Conservation (phyloP, 2,113 vertebrate species). For the Pluvianellus socialis region DNA sequence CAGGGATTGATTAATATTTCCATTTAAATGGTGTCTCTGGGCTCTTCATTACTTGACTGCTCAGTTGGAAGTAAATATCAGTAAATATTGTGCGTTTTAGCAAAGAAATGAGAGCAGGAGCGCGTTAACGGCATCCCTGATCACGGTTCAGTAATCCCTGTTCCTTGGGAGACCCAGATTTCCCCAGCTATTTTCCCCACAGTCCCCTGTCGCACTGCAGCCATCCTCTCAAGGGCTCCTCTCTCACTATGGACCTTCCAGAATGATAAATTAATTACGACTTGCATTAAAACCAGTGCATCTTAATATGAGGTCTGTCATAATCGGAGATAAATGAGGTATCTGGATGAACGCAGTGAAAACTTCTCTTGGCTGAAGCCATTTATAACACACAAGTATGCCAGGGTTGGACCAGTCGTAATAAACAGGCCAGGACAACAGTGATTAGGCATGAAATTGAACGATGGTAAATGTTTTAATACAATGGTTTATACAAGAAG, state of each 20-base stretch:
- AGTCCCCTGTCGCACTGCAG: background rate
- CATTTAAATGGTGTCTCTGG: background rate
- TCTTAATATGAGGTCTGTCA: background rate
- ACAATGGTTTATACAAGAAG: background rate
- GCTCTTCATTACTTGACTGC: background rate
- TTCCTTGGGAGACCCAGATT: background rate
- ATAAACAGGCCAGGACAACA: background rate
- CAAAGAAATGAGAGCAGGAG: background rate
- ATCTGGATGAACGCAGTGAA: background rate
- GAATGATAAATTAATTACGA: background rate
- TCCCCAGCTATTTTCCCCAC: background rate
- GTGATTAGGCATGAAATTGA: background rate
- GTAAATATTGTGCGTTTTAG: background rate
- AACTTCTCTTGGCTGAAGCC: background rate
- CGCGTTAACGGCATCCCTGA: background rate
- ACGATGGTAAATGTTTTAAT: background rate
- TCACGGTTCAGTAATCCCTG: background rate
- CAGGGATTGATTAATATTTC: background rate
- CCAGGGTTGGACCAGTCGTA: background rate
- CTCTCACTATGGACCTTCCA: background rate
- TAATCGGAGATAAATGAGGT: background rate
- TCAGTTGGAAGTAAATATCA: background rate
- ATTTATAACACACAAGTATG: background rate
- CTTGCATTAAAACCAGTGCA: background rate
- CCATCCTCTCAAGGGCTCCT: background rate